Base-by-base conservation (phyloP, 64 coral and sea anemone species). In the Dendrophyllia cribrosa region DNA sequence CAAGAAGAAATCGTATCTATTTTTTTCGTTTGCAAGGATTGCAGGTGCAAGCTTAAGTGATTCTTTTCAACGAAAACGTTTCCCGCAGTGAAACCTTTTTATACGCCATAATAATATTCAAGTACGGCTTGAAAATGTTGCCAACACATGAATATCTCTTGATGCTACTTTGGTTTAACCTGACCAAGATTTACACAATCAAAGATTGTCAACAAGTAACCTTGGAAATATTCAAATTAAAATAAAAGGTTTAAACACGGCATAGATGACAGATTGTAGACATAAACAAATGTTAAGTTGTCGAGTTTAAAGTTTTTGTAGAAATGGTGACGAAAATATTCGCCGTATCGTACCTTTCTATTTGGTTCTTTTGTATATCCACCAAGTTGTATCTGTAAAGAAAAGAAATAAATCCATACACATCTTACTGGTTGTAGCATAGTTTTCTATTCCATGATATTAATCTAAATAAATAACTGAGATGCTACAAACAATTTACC, bases 21-120 rank as follows among this genome's bases (percentile, higher is more conserved):
- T 45, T 43, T 45, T 55, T 9, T 23, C 13, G 53, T 70, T 70
- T 24, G 3, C 67, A 15, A 17, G 13, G 14, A 16, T 3, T n/a
- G 58, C 77, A 80, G 77, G 77, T 80, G 77, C 55, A 0, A 60
- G 24, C 58, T 80, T 59, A 59, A 26, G 55, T 62, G 55, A 80
- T 61, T 80, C 23, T 80, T 80, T 58, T 19, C 21, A 25, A 58
- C 51, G 24, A 12, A 79, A 16, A 59, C 22, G 53, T 59, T 80
- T 44, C 77, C 56, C 55, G 77, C 77, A 59, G 77, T 15, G 77
- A 80, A 25, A 22, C 17, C 61, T 43, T 14, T 44, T 59, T 12
- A 80, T 22, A 6, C 24, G 10, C 23, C 12, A 63, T 58, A 62
- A 12, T 72, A 58, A 80, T 80, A 80, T 80, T 80, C 55, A 80